phyloP scores from a whole-genome alignment of 1,140 invertebrate genomes.

The Thalassaphorura encarpata region DNA sequence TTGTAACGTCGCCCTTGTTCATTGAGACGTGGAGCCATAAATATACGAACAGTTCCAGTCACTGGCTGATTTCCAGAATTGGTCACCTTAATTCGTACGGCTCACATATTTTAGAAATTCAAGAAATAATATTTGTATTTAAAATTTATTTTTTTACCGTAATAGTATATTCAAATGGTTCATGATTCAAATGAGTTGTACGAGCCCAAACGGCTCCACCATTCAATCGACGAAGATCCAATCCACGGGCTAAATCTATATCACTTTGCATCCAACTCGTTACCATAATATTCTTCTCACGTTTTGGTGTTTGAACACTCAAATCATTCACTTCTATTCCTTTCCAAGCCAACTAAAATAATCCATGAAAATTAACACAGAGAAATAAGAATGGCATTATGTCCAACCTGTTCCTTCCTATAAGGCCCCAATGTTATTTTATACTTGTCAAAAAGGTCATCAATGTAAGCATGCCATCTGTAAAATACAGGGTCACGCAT shows the following conservation, averaged over 20 bases:
- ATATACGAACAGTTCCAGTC: slow-evolving; percentile 63
- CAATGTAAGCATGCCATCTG: slow-evolving; percentile 7
- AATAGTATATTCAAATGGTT: slow-evolving; percentile 50
- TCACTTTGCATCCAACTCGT: slow-evolving; percentile 66
- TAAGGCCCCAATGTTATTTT: slow-evolving; percentile 5
- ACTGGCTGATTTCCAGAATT: slow-evolving; percentile 46
- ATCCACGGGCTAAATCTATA: slow-evolving; percentile 58
- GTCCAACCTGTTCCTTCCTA: slow-evolving; percentile 36
- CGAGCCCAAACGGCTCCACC: slow-evolving; percentile 53
- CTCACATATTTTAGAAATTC: neutral
- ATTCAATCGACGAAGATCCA: slow-evolving; percentile 49
- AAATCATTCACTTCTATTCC: slow-evolving; percentile 7
- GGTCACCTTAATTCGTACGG: slow-evolving; percentile 43
- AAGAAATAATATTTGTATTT: neutral
- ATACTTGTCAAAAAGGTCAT: slow-evolving; percentile 6
- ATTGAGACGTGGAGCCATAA: slow-evolving; percentile 57
- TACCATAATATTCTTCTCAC: slow-evolving; percentile 35
- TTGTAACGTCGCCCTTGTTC: slow-evolving; percentile 52
- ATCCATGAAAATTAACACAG: too few species aligned
- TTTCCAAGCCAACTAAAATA: neutral
- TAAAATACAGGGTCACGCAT: slow-evolving; percentile 16
- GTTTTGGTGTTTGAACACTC: slow-evolving; percentile 2
- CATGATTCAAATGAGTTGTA: slow-evolving; percentile 64
- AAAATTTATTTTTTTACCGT: neutral
- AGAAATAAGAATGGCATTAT: neutral